phyloP scores from a whole-genome alignment of 2,797 vertebrate genomes.

The Telmatherina bonti region DNA sequence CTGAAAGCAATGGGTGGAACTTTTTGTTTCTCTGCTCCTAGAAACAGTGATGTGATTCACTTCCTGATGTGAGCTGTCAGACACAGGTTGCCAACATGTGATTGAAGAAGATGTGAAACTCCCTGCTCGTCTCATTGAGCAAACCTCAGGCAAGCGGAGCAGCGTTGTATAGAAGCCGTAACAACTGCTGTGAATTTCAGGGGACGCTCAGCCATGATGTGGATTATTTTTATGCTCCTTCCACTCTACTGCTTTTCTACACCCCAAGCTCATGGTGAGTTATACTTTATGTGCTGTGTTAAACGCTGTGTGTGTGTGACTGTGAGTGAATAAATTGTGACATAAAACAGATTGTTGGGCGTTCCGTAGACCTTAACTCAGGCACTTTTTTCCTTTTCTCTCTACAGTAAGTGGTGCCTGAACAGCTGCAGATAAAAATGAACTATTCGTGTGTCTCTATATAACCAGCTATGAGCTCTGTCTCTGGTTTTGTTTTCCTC shows the following conservation, averaged over 20 bases:
- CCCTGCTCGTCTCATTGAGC: accelerated
- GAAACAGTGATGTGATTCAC: neutral
- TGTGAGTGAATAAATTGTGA: neutral
- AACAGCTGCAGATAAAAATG: accelerated
- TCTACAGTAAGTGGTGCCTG: neutral
- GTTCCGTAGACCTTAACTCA: neutral
- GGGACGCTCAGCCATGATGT: conserved; percentile 23
- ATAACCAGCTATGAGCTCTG: neutral
- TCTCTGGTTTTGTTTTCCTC: neutral
- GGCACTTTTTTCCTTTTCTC: neutral
- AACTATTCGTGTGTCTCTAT: neutral
- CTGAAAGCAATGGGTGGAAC: neutral
- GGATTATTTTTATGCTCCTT: conserved; percentile 26
- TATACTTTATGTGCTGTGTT: neutral
- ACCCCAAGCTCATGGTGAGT: conserved; percentile 22
- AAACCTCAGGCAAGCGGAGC: neutral
- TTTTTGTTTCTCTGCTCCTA: accelerated
- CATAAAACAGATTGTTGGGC: neutral
- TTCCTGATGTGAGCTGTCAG: conserved; percentile 6
- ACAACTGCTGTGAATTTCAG: neutral
- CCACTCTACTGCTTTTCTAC: conserved; percentile 10
- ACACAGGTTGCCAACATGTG: neutral
- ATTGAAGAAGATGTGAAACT: conserved; percentile 49
- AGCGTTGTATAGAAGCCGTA: accelerated
- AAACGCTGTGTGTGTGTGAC: neutral